These are phyloP conservation scores for Zeugodacus cucurbitae DNA, from an alignment of 1,140 invertebrate genomes.

Conservation along the genomic window DNA sequence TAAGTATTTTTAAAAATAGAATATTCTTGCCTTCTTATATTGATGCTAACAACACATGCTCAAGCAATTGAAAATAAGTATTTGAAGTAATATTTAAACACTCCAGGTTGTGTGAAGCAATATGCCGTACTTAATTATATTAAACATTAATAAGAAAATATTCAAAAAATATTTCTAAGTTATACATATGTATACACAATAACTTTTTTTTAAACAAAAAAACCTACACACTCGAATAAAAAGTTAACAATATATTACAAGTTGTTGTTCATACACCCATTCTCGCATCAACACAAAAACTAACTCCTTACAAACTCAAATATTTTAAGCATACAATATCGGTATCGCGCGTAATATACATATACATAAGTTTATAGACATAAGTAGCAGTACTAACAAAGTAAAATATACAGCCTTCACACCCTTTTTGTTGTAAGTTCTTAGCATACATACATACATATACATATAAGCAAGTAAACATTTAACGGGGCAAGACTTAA, in stretches of 20 bases:
- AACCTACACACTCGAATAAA: background rate
- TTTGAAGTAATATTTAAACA: background rate
- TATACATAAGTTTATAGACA: background rate
- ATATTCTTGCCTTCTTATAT: background rate
- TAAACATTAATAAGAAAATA: background rate
- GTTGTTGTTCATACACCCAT: too few relatives aligned
- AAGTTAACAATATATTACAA: background rate
- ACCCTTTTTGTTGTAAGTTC: background rate
- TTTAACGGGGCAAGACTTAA: background rate
- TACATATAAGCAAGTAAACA: background rate
- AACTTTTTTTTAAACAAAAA: background rate
- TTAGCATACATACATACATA: too few relatives aligned
- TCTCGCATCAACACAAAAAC: background rate
- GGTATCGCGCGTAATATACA: background rate
- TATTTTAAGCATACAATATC: background rate
- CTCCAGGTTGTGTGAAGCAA: background rate
- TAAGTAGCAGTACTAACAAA: background rate
- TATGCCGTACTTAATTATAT: background rate
- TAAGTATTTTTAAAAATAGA: background rate
- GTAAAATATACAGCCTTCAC: background rate
- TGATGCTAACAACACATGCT: background rate
- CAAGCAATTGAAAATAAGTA: background rate
- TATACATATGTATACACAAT: background rate
- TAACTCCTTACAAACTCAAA: background rate
- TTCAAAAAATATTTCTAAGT: background rate